Percentiles rank a stretch among this genome's conserved stretches.
Evolutionary conservation across 2,797 vertebrate genomes (phyloP).

Genomic region (Mallotus villosus): DNA sequence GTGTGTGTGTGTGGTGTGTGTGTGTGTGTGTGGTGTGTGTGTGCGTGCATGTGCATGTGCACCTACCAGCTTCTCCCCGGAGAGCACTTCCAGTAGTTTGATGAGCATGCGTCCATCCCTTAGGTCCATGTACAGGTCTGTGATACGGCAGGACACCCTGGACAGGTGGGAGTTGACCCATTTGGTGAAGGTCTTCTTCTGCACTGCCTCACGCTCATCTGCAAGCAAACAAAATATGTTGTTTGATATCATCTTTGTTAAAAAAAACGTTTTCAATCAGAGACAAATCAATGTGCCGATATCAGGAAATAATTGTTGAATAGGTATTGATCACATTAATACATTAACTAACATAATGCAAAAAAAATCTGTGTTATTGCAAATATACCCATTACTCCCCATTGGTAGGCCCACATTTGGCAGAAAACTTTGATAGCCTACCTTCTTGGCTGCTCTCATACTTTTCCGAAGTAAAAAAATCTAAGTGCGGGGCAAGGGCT

Average conservation of each 20-base stretch:
- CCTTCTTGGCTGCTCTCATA: neutral
- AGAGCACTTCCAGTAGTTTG: conserved; percentile 87
- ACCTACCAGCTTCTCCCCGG: conserved; percentile 79
- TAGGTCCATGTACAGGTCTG: conserved; percentile 87
- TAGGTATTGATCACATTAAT: no score
- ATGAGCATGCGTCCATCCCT: conserved; percentile 88
- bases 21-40: no score
- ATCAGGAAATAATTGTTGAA: no score
- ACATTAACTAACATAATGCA: no score
- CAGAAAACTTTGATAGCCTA: no score
- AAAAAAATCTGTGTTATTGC: no score
- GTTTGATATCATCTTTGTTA: neutral
- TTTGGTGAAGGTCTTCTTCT: conserved; percentile 93
- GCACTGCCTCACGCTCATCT: conserved; percentile 89
- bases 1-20: conserved; percentile 77
- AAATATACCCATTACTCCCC: no score
- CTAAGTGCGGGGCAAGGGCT: conserved; percentile 1
- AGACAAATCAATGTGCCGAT: no score
- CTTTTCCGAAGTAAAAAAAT: neutral
- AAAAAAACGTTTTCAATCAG: no score
- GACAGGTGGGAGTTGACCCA: conserved; percentile 93
- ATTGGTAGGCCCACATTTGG: no score
- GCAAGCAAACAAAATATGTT: neutral
- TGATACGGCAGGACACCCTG: conserved; percentile 85
- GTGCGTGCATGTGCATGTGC: conserved; percentile 4